Base-by-base conservation (phyloP, 2,888 invertebrate genomes). In the Ichneumoninae sp. region DNA sequence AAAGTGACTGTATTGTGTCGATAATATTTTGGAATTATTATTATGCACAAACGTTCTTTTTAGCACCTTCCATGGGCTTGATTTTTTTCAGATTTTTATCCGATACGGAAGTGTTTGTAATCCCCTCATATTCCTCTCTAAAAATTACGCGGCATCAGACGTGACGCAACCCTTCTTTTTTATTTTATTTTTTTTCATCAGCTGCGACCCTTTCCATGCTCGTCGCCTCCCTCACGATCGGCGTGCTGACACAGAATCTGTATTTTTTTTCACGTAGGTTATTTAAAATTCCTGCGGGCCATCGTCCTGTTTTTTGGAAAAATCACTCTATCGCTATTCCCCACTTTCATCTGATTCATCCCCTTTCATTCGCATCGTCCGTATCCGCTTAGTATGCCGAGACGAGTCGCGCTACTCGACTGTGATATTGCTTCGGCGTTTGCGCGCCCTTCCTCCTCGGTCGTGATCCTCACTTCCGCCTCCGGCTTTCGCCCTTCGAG, bases 361-460 rank as follows among this genome's bases (percentile, higher is more conserved):
- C 10, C 33, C 50, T 65, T 26, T 54, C n/a, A 19, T 66, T 66
- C 66, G 50, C 69, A 33, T 33, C 40, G 19, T 13, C 62, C 62
- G 87, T 68, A 71, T 87, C 78, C 89, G 89, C 89, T 92, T 92
- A 90, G 91, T 92, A 92, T 92, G 91, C 91, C 88, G 88, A 83
- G 86, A 86, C 85, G 88, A 87, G 88, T 88, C 88, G 89, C 85
- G 90, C 89, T 90, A 91, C 91, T 92, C 91, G 90, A 92, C 92
- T 91, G 92, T 91, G 91, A 93, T 92, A 92, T 92, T 92, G 91
- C 92, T 89, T 90, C 82, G 84, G 80, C 87, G 87, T 88, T 89
- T 80, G 71, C 80, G 77, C 77, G 60, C 80, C 71, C 68, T 77
- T 75, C 74, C 50, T 50, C 69, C 50, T 77, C 65, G 3, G 3